Conservation (phyloP, 2,797 vertebrate genomes). For the Melopsittacus undulatus region DNA sequence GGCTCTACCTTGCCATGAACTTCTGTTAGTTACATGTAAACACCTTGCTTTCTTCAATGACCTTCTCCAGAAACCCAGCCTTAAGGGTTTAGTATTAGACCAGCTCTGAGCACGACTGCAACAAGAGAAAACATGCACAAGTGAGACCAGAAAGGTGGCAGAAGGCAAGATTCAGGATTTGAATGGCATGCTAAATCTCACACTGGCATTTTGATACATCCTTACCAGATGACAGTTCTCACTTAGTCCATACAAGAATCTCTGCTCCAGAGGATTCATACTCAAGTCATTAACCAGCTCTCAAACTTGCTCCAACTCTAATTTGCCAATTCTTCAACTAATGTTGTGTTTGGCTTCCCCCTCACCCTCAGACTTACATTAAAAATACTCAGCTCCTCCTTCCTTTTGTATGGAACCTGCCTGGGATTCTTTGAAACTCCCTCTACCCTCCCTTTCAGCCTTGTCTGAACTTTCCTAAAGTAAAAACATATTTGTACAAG, state of each 20-base stretch:
- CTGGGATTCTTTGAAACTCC: neutral
- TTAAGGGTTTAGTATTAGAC: neutral
- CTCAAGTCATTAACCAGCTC: neutral
- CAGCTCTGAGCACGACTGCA: neutral
- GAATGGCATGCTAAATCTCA: neutral
- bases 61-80: neutral
- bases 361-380: neutral
- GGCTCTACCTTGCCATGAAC: neutral
- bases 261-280: neutral
- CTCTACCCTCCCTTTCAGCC: neutral
- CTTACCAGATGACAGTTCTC: neutral
- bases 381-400: neutral
- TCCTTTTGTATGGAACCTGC: neutral
- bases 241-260: neutral
- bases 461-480: conserved; percentile 17
- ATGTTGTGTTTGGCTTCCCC: neutral
- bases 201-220: neutral
- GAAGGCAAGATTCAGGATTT: neutral
- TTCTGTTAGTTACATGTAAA: neutral
- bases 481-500: neutral
- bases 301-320: neutral
- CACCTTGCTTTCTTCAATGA: neutral
- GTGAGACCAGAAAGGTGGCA: neutral
- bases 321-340: neutral
- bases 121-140: neutral